Evolutionary conservation across 2,113 vertebrate species (phyloP).

Genomic region (Prochilodus magdalenae): DNA sequence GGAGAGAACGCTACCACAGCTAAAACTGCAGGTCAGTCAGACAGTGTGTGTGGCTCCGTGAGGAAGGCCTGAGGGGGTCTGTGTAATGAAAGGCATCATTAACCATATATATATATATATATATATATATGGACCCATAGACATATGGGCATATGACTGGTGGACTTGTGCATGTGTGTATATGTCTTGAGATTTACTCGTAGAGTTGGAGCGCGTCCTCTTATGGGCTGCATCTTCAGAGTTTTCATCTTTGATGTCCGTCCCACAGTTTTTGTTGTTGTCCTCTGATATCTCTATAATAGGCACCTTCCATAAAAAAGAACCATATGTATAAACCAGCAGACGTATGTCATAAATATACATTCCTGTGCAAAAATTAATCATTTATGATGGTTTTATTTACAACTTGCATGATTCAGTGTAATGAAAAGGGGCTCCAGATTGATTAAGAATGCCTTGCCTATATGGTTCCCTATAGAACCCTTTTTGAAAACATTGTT

Average conservation of each 20-base stretch:
- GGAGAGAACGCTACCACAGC: neutral
- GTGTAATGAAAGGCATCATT: too few relatives aligned
- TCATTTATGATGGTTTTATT: too few relatives aligned
- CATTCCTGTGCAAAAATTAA: too few relatives aligned
- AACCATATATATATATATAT: too few relatives aligned
- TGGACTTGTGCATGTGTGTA: neutral
- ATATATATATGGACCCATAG: too few relatives aligned
- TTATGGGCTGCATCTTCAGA: constrained; percentile 69
- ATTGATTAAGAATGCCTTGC: too few relatives aligned
- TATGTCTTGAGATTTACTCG: constrained; percentile 78
- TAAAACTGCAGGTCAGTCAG: neutral
- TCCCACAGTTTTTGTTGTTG: constrained; percentile 69
- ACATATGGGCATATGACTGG: too few relatives aligned
- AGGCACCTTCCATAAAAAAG: constrained; percentile 70
- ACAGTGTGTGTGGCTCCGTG: neutral
- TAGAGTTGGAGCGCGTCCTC: constrained; percentile 84
- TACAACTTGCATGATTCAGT: too few relatives aligned
- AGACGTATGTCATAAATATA: neutral
- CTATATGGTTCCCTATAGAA: too few relatives aligned
- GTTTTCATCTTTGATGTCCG: constrained; percentile 65
- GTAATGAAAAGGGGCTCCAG: too few relatives aligned
- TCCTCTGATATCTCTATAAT: constrained; percentile 70
- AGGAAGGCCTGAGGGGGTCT: neutral
- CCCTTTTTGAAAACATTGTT: too few relatives aligned
- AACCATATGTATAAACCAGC: constrained; percentile 4